phyloP scores from a whole-genome alignment of 2,888 invertebrate species.

The Phyllotreta cruciferae region DNA sequence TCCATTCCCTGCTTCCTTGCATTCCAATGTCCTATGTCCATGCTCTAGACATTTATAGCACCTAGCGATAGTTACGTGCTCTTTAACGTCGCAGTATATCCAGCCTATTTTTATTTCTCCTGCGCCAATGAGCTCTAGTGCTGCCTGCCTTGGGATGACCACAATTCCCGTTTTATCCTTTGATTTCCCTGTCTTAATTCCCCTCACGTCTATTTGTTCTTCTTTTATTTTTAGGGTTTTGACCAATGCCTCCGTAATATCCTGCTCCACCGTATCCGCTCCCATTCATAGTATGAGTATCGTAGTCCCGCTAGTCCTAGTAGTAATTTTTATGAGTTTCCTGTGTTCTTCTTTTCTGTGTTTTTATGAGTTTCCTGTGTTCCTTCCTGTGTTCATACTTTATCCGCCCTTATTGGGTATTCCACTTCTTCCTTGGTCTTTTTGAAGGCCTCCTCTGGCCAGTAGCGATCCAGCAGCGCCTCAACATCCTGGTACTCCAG shows the following conservation, averaged over 20 bases:
- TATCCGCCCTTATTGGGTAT: too few relatives aligned
- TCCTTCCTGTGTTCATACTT: too few relatives aligned
- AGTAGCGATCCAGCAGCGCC: too few relatives aligned
- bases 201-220: background rate
- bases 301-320: too few relatives aligned
- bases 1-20: constrained; percentile 9
- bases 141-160: background rate
- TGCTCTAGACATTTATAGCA: constrained; percentile 11
- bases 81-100: background rate
- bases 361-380: too few relatives aligned
- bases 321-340: too few relatives aligned
- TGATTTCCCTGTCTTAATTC: background rate
- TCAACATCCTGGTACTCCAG: too few relatives aligned
- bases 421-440: too few relatives aligned
- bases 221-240: background rate
- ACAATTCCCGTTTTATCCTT: constrained; percentile 11
- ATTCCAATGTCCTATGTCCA: constrained; percentile 19
- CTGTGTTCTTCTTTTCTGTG: too few relatives aligned
- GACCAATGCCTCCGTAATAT: constrained; percentile 6
- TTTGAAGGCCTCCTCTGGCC: too few relatives aligned
- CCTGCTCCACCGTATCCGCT: background rate
- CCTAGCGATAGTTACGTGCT: constrained; percentile 2
- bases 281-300: background rate
- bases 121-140: background rate
- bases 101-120: constrained; percentile 20